These are phyloP conservation scores for Oopsacas minuta DNA, from an alignment of 37 sponge, comb jelly and placozoan genomes.

Conservation along the genomic window DNA sequence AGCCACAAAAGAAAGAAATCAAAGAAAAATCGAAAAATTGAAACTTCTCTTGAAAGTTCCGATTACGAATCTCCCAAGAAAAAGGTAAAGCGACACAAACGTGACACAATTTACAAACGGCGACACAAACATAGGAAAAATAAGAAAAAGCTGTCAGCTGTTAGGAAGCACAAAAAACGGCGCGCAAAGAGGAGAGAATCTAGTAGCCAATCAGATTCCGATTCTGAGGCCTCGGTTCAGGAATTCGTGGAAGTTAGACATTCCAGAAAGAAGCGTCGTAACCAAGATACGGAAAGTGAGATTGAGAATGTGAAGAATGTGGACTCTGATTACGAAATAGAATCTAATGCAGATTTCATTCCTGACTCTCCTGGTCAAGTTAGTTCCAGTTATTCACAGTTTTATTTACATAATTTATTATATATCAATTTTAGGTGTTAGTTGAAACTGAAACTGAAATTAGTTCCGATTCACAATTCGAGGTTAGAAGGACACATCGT, in stretches of 20 bases:
- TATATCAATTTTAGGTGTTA: not conserved
- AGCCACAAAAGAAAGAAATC: not conserved
- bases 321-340: not conserved
- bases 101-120: not conserved
- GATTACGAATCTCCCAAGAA: not conserved
- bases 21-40: not conserved
- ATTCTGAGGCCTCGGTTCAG: not conserved
- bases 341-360: not conserved
- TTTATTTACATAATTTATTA: not conserved
- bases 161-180: not conserved
- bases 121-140: not conserved
- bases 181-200: not conserved
- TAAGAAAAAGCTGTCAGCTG: not conserved
- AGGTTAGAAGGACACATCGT: not conserved
- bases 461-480: not conserved
- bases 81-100: constrained; percentile 8
- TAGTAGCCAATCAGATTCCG: constrained; percentile 17
- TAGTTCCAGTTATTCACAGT: constrained; percentile 7
- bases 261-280: not conserved
- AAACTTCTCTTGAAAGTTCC: not conserved
- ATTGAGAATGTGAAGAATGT: not conserved
- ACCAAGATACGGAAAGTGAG: constrained; percentile 10
- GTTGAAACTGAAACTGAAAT: not conserved
- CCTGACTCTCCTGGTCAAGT: too few species aligned
- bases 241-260: not conserved